Percentiles rank a stretch among this genome's conserved stretches.
phyloP scores from a whole-genome alignment of 2,113 vertebrate species.

The Uropsilus gracilis region DNA sequence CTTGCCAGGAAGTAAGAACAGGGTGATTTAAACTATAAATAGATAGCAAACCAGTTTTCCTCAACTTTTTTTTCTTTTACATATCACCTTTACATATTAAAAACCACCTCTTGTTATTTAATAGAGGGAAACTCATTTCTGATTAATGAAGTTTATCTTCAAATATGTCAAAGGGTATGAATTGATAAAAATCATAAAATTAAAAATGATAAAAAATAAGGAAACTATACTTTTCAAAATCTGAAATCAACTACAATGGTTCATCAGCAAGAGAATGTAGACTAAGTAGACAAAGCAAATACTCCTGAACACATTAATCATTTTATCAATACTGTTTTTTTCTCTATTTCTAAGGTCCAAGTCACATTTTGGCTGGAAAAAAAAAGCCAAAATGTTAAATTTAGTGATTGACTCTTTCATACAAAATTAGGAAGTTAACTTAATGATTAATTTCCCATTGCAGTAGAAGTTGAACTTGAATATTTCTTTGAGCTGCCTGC shows the following conservation, averaged over 20 bases:
- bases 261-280: not conserved
- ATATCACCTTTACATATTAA: not conserved
- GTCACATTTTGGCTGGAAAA: not conserved
- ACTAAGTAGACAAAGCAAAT: not conserved
- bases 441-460: conserved; percentile 21
- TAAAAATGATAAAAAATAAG: not conserved
- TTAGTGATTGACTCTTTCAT: conserved; percentile 24
- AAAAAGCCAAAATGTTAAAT: not conserved
- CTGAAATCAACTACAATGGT: not conserved
- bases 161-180: not conserved
- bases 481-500: conserved; percentile 39
- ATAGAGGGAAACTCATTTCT: not conserved
- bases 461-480: conserved; percentile 46
- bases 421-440: conserved; percentile 30
- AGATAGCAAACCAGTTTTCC: not conserved
- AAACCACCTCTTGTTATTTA: not conserved
- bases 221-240: not conserved
- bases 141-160: not conserved
- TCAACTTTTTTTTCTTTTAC: not conserved
- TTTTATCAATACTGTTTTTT: not conserved
- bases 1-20: not conserved
- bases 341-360: not conserved
- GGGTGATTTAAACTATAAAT: not conserved
- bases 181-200: not conserved
- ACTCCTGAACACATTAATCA: not conserved